Conservation (phyloP, 2,888 invertebrate species). For the Lysandra coridon region DNA sequence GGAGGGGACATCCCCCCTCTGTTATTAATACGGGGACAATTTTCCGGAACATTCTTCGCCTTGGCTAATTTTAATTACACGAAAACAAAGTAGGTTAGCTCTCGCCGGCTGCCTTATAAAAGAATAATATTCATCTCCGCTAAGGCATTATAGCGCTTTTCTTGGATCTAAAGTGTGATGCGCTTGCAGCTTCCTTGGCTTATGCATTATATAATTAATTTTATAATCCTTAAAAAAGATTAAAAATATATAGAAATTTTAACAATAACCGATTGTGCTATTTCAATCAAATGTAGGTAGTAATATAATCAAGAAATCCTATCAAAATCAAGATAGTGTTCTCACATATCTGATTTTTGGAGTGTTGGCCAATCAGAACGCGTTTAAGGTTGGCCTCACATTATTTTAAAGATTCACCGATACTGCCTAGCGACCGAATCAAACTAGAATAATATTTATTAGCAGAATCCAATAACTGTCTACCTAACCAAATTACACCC, state of each 20-base stretch:
- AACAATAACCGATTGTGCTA: no score
- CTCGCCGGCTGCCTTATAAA: slow-evolving; percentile 38
- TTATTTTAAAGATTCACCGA: not conserved
- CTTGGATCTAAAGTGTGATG: not conserved
- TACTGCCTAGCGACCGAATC: no score
- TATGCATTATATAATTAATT: not conserved
- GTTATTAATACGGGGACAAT: slow-evolving; percentile 42
- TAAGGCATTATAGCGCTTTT: not conserved
- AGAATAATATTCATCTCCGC: slow-evolving; percentile 39
- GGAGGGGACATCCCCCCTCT: slow-evolving; percentile 10
- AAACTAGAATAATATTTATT: no score
- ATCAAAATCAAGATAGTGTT: no score
- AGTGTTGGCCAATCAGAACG: not conserved
- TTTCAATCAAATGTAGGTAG: no score
- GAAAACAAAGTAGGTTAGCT: slow-evolving; percentile 60
- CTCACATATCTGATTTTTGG: no score
- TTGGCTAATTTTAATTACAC: slow-evolving; percentile 72
- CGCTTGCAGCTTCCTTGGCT: not conserved
- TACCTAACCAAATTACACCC: not conserved
- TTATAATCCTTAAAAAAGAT: not conserved
- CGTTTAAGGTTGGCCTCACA: not conserved
- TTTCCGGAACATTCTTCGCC: slow-evolving; percentile 49
- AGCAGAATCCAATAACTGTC: no score
- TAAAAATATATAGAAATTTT: not conserved
- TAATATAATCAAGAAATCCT: no score